A percentile compares a stretch with the other conserved stretches of the same genome.
Conservation (phyloP, 2,113 vertebrate species). For the Amblyopsis rosae region DNA sequence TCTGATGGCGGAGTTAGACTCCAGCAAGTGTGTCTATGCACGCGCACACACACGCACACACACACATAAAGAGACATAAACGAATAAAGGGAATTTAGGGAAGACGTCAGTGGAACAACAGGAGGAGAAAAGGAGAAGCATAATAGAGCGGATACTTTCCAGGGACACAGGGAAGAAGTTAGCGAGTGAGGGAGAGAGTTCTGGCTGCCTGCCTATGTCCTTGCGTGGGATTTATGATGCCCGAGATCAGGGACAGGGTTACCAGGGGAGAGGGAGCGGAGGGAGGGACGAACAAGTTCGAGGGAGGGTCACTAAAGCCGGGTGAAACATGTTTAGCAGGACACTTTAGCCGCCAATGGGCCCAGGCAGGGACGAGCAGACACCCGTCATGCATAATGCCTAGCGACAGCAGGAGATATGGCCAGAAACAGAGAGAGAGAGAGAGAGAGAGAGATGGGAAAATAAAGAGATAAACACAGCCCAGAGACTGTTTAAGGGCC, state of each 20-base stretch:
- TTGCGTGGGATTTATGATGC: conserved; percentile 74
- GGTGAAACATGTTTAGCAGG: conserved; percentile 17
- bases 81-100: conserved; percentile 33
- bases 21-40: conserved; percentile 23
- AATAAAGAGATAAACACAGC: conserved; percentile 37
- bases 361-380: conserved; percentile 42
- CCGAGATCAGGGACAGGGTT: conserved; percentile 68
- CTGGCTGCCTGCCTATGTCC: conserved; percentile 59
- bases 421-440: conserved; percentile 25
- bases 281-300: conserved; percentile 33
- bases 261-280: conserved; percentile 35
- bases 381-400: conserved; percentile 48
- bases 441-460: conserved; percentile 20
- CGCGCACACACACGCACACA: too few species aligned
- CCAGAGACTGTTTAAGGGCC: conserved; percentile 39
- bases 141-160: neutral
- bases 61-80: conserved; percentile 25
- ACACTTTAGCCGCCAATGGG: conserved; percentile 27
- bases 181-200: conserved; percentile 42
- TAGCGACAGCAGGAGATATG: conserved; percentile 56
- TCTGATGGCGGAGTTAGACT: conserved; percentile 8
- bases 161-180: conserved; percentile 26
- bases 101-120: conserved; percentile 26
- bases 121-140: neutral
- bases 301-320: conserved; percentile 22